These are phyloP conservation scores for Macrotis lagotis DNA, from an alignment of 2,113 vertebrate species.

Conservation along the genomic window DNA sequence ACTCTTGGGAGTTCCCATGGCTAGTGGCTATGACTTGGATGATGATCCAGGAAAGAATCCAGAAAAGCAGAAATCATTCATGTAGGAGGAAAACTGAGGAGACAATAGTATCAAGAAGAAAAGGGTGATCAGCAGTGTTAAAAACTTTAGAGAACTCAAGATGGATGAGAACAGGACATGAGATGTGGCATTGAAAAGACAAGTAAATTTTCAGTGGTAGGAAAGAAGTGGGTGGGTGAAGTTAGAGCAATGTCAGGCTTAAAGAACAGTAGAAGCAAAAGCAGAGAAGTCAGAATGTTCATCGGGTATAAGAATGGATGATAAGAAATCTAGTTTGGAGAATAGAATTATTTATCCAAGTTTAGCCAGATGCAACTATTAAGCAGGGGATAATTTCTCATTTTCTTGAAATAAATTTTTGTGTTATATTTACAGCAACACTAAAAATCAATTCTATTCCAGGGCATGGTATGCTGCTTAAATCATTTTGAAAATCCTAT, in stretches of 20 bases:
- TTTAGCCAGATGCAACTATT: not conserved
- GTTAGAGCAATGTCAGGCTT: not conserved
- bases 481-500: not conserved
- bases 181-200: not conserved
- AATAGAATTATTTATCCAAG: not conserved
- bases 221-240: not conserved
- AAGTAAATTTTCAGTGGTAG: not conserved
- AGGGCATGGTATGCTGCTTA: not conserved
- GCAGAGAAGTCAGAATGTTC: not conserved
- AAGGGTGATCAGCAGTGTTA: not conserved
- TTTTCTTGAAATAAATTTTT: not conserved
- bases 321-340: not conserved
- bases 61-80: not conserved
- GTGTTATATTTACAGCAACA: not conserved
- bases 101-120: not conserved
- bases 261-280: not conserved
- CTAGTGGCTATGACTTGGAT: not conserved
- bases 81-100: not conserved
- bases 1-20: not conserved
- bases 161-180: not conserved
- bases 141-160: not conserved
- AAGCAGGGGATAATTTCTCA: not conserved
- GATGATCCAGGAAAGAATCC: not conserved
- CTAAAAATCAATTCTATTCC: not conserved
- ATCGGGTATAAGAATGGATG: not conserved